These are phyloP conservation scores for Coranthus polyacanthus DNA, from an alignment of 2,797 vertebrate genomes.

Conservation along the genomic window DNA sequence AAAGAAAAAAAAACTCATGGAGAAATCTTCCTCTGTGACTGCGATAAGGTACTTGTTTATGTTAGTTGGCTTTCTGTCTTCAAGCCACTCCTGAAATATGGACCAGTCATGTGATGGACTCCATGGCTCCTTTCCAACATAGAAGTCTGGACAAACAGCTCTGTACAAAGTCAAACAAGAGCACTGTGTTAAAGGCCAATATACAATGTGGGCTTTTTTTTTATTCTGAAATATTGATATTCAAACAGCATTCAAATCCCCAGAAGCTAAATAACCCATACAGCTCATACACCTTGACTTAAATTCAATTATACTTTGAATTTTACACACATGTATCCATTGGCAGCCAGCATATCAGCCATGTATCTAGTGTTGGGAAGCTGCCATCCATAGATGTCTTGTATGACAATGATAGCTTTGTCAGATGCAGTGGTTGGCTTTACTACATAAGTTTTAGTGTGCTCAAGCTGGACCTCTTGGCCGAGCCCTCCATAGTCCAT, in stretches of 20 bases:
- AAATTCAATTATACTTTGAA: no score
- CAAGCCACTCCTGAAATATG: conserved; percentile 83
- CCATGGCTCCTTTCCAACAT: conserved; percentile 85
- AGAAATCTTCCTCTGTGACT: no score
- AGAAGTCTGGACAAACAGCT: conserved; percentile 88
- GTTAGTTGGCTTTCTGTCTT: conserved; percentile 83
- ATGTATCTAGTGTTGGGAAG: conserved; percentile 94
- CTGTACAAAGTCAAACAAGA: conserved; percentile 59
- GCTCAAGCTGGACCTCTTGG: conserved; percentile 89
- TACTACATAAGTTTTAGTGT: conserved; percentile 89
- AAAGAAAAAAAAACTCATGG: background rate
- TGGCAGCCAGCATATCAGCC: conserved; percentile 89
- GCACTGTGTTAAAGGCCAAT: background rate
- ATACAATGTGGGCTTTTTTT: background rate
- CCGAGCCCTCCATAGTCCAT: conserved; percentile 89
- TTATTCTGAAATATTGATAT: no score
- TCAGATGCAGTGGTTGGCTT: conserved; percentile 81
- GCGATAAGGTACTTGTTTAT: conserved; percentile 82
- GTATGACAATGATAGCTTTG: conserved; percentile 91
- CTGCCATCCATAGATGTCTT: conserved; percentile 93
- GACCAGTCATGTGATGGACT: conserved; percentile 80
- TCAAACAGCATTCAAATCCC: no score
- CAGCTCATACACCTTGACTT: no score
- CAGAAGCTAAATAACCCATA: no score
- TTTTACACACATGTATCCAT: conserved; percentile 90